Percentiles rank a stretch among this genome's conserved stretches.
Evolutionary conservation across 1,140 invertebrate species (phyloP).

Genomic region (Drosophila chauvacae): DNA sequence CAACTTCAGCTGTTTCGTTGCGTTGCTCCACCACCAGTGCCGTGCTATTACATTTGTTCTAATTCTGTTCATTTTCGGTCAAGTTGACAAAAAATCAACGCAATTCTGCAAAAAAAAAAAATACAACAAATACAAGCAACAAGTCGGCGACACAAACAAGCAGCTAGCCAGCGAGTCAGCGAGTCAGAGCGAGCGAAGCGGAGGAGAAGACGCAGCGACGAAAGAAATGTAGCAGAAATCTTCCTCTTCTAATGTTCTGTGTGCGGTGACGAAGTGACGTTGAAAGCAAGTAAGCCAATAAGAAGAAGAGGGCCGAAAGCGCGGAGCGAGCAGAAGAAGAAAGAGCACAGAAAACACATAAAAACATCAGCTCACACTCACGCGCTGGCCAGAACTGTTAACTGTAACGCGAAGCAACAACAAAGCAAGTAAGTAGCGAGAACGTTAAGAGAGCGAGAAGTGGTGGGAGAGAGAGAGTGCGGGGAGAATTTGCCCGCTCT

Average conservation of each 20-base stretch:
- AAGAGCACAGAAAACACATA: conserved; percentile 38
- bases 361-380: conserved; percentile 33
- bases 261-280: conserved; percentile 59
- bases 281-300: conserved; percentile 42
- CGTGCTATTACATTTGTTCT: conserved; percentile 43
- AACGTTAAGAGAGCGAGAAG: background rate
- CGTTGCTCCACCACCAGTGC: conserved; percentile 14
- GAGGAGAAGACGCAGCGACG: conserved; percentile 19
- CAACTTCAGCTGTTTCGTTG: conserved; percentile 12
- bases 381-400: conserved; percentile 39
- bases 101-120: conserved; percentile 2
- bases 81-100: conserved; percentile 24
- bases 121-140: conserved; percentile 15
- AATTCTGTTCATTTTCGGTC: conserved; percentile 25
- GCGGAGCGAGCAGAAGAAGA: conserved; percentile 27
- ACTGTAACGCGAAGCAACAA: conserved; percentile 51
- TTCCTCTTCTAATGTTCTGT: conserved; percentile 42
- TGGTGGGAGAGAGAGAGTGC: background rate
- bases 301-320: conserved; percentile 19
- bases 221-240: conserved; percentile 44
- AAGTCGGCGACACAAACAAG: conserved; percentile 30
- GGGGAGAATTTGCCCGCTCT: conserved; percentile 20
- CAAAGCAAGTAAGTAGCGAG: conserved; percentile 43
- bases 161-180: conserved; percentile 6
- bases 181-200: background rate